Percentiles rank a stretch among this genome's conserved stretches.
These are phyloP conservation scores for Formicarius rufipectus DNA, from an alignment of 2,113 vertebrate genomes.

Conservation along the genomic window DNA sequence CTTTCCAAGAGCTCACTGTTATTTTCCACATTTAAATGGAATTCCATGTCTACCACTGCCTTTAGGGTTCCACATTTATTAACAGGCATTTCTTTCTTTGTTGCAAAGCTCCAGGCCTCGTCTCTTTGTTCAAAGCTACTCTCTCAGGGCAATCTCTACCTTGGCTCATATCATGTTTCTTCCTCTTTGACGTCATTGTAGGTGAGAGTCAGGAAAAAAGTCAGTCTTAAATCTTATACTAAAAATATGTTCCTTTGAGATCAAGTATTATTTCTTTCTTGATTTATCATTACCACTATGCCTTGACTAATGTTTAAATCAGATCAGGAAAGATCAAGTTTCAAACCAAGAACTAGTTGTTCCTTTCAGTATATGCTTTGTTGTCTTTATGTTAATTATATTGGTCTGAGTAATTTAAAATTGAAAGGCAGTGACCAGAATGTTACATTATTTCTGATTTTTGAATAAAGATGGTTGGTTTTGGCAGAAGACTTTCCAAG, in stretches of 20 bases:
- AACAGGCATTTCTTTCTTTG: neutral
- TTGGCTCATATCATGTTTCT: neutral
- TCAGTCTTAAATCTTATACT: neutral
- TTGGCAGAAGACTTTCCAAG: neutral
- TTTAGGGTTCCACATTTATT: neutral
- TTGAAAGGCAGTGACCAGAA: neutral
- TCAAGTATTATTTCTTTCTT: neutral
- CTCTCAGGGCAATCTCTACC: neutral
- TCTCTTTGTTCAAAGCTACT: constrained; percentile 24
- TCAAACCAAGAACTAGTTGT: neutral
- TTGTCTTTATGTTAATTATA: neutral
- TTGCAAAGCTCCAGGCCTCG: neutral
- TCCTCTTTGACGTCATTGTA: neutral
- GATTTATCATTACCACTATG: neutral
- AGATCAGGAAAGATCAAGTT: neutral
- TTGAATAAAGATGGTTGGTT: neutral
- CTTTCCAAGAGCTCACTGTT: neutral
- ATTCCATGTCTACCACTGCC: neutral
- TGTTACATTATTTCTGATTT: neutral
- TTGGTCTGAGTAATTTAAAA: neutral
- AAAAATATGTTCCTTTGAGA: neutral
- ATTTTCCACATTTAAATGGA: constrained; percentile 17
- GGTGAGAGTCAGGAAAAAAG: neutral
- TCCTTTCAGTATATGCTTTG: neutral
- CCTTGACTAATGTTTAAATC: neutral